phyloP scores from a whole-genome alignment of 2,113 vertebrate species.

The Laterallus jamaicensis region DNA sequence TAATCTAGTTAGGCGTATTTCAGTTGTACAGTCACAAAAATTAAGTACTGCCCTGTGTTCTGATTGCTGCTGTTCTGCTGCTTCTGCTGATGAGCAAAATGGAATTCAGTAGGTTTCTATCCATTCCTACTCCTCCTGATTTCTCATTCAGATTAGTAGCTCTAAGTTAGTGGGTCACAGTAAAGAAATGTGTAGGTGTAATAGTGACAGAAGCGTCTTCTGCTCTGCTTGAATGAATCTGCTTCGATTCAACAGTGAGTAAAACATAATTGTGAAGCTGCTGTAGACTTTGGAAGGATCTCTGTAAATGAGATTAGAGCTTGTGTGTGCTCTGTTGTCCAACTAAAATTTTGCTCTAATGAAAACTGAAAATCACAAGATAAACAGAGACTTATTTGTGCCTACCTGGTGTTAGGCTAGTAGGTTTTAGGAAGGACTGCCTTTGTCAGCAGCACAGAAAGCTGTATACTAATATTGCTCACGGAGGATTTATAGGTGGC shows the following conservation, averaged over 20 bases:
- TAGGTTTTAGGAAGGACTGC: neutral
- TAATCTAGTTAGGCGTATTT: neutral
- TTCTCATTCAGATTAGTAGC: constrained; percentile 26
- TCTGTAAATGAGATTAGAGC: neutral
- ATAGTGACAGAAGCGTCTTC: neutral
- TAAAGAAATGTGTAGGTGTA: neutral
- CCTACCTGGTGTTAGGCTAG: neutral
- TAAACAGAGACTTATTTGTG: neutral
- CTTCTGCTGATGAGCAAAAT: constrained; percentile 39
- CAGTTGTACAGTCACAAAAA: neutral
- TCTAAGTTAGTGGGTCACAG: neutral
- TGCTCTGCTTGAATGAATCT: neutral
- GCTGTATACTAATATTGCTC: too few relatives aligned
- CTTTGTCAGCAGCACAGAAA: neutral
- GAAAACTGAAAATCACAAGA: neutral
- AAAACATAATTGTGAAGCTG: neutral
- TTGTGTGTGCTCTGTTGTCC: neutral
- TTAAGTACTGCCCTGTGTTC: neutral
- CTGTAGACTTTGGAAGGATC: neutral
- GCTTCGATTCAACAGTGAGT: neutral
- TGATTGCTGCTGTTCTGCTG: neutral
- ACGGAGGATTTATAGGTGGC: neutral
- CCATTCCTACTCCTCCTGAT: neutral
- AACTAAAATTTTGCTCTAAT: neutral
- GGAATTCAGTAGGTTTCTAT: constrained; percentile 25